These are phyloP conservation scores for Calephelis virginiensis DNA, from an alignment of 1,140 invertebrate species.

Conservation along the genomic window DNA sequence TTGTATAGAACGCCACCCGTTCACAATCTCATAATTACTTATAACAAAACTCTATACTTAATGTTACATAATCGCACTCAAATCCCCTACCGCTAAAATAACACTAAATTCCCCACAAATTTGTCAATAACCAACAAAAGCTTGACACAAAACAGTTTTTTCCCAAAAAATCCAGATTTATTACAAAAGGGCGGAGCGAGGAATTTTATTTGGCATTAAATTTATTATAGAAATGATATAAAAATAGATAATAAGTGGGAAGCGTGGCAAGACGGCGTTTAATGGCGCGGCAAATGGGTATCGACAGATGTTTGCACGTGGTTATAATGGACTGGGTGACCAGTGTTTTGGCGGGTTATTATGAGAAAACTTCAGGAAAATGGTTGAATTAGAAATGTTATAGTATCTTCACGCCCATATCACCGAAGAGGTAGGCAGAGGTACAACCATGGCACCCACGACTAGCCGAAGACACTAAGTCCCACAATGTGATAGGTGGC, in stretches of 20 bases:
- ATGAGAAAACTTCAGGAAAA: background rate
- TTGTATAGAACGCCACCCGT: conserved; percentile 5
- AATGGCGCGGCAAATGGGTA: conserved; percentile 57
- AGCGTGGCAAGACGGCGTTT: conserved; percentile 52
- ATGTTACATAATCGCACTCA: conserved; percentile 31
- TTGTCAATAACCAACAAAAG: conserved; percentile 38
- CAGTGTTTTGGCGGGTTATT: conserved; percentile 14
- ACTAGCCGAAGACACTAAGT: too few relatives aligned
- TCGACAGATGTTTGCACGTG: conserved; percentile 48
- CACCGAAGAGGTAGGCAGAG: too few relatives aligned
- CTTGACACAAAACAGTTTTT: conserved; percentile 41
- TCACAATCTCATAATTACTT: conserved; percentile 35
- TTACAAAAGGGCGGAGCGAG: conserved; percentile 43
- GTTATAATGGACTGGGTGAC: conserved; percentile 23
- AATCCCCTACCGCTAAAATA: conserved; percentile 32
- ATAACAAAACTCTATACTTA: conserved; percentile 33
- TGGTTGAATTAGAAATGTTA: too few relatives aligned
- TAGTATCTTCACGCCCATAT: too few relatives aligned
- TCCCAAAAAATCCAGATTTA: conserved; percentile 32
- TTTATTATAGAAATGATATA: conserved; percentile 52
- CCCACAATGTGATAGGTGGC: too few relatives aligned
- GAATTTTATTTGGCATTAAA: conserved; percentile 66
- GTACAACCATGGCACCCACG: too few relatives aligned
- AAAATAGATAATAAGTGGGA: conserved; percentile 66
- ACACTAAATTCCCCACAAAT: conserved; percentile 34